These are phyloP conservation scores for Eulithis testata DNA, from an alignment of 2,888 invertebrate genomes.

Conservation along the genomic window DNA sequence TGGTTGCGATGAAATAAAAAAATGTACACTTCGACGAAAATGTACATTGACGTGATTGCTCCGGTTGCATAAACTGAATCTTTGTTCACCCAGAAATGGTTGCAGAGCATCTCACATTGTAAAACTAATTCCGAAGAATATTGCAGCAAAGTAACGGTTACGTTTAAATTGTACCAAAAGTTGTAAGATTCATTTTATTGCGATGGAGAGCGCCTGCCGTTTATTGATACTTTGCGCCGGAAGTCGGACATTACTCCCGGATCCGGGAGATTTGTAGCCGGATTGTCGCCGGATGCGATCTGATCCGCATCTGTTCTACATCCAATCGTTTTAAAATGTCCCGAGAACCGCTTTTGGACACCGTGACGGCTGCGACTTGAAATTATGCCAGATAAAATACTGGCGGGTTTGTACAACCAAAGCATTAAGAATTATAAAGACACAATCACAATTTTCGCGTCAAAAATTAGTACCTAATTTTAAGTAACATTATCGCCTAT, in stretches of 20 bases:
- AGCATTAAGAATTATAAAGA: no score
- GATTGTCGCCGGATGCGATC: slow-evolving; percentile 27
- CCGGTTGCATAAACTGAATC: background rate
- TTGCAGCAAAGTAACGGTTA: slow-evolving; percentile 32
- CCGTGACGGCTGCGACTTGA: background rate
- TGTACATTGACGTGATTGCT: slow-evolving; percentile 16
- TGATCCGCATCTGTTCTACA: slow-evolving; percentile 25
- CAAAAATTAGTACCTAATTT: no score
- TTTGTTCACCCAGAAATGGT: slow-evolving; percentile 7
- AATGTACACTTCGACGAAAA: background rate
- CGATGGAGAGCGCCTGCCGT: slow-evolving; percentile 35
- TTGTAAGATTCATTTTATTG: slow-evolving; percentile 36
- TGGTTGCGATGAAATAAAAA: background rate
- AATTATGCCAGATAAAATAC: background rate
- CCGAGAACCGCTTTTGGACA: background rate
- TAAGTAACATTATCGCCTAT: no score
- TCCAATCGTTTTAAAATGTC: slow-evolving; percentile 4
- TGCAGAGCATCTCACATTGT: background rate
- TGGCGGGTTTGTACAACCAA: background rate
- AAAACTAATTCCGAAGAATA: slow-evolving; percentile 25
- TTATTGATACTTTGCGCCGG: slow-evolving; percentile 37
- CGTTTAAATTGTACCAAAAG: slow-evolving; percentile 37
- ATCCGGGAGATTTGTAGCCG: slow-evolving; percentile 25
- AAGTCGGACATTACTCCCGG: slow-evolving; percentile 24
- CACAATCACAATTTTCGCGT: no score